Conservation (phyloP, 2,113 vertebrate species). For the Lophura nycthemera region DNA sequence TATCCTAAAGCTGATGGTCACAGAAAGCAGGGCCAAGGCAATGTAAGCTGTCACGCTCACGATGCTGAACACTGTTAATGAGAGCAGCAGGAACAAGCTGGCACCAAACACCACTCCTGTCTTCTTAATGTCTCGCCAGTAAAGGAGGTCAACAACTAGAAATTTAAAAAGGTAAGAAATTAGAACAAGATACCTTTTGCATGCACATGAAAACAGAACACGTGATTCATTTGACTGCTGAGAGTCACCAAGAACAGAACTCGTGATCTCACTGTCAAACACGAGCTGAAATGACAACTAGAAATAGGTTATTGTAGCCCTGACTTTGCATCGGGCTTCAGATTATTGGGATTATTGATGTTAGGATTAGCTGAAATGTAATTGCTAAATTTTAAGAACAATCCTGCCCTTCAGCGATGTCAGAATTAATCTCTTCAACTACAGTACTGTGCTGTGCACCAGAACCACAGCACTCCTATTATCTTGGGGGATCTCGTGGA, state of each 20-base stretch:
- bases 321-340: background rate
- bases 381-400: slow-evolving; percentile 7
- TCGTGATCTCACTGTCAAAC: accelerated
- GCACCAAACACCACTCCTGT: slow-evolving; percentile 94
- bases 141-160: slow-evolving; percentile 95
- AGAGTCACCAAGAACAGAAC: background rate
- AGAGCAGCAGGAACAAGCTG: slow-evolving; percentile 93
- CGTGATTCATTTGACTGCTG: background rate
- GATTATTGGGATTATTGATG: background rate
- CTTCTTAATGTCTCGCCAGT: slow-evolving; percentile 97
- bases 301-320: background rate
- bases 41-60: slow-evolving; percentile 94
- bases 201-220: background rate
- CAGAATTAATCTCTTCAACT: slow-evolving; percentile 31
- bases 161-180: slow-evolving; percentile 48
- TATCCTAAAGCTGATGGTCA: slow-evolving; percentile 97
- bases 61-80: slow-evolving; percentile 94
- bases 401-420: slow-evolving; percentile 12
- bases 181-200: slow-evolving; percentile 39
- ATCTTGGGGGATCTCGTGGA: background rate
- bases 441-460: background rate
- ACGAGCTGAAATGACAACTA: background rate
- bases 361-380: background rate
- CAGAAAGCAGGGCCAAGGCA: slow-evolving; percentile 91
- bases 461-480: background rate